Evolutionary conservation across 2,113 vertebrate genomes (phyloP).

Genomic region (Eidolon helvum): DNA sequence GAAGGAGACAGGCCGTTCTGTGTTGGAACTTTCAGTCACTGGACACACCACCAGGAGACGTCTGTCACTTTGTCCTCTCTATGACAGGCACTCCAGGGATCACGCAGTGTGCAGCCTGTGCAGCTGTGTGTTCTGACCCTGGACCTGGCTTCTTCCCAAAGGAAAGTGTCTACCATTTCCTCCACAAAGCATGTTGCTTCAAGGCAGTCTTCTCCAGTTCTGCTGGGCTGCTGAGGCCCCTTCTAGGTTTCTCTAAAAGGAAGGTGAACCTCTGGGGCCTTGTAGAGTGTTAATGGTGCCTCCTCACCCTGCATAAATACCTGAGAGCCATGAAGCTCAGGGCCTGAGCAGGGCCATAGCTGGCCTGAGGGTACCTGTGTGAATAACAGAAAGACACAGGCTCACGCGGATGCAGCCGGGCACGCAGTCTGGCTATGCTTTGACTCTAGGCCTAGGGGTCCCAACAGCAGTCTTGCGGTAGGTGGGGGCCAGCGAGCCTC

Average conservation of each 20-base stretch:
- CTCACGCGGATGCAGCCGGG: neutral
- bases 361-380: neutral
- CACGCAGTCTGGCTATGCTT: neutral
- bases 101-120: neutral
- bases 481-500: neutral
- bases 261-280: neutral
- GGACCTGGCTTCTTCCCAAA: neutral
- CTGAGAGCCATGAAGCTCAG: neutral
- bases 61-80: neutral
- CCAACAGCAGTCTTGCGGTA: neutral
- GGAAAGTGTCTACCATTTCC: neutral
- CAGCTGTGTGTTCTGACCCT: neutral
- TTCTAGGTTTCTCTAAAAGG: neutral
- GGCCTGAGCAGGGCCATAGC: neutral
- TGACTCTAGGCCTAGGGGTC: neutral
- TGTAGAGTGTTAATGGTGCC: neutral
- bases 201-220: neutral
- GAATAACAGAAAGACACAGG: neutral
- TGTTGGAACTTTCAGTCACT: neutral
- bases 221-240: neutral
- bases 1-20: neutral
- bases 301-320: neutral
- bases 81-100: neutral
- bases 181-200: neutral
- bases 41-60: neutral